Evolutionary conservation across 2,113 vertebrate genomes (phyloP).

Genomic region (Chaetodon trifascialis): DNA sequence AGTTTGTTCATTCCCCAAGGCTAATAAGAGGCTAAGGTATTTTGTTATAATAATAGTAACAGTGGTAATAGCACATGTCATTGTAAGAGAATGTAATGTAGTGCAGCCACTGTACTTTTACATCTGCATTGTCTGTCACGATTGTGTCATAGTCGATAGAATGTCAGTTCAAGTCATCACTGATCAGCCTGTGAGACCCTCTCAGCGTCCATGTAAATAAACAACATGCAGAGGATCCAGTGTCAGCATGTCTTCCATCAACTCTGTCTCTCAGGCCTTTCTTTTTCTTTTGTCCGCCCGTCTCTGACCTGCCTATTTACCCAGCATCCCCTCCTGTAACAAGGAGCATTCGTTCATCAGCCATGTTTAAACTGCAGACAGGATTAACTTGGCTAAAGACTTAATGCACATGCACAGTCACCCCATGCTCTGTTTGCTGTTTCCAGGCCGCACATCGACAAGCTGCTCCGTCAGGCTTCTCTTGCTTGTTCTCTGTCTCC

Average conservation of each 20-base stretch:
- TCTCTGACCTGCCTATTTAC: constrained; percentile 57
- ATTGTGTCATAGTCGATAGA: background rate
- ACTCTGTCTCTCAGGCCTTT: constrained; percentile 1
- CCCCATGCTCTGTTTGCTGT: constrained; percentile 72
- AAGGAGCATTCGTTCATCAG: constrained; percentile 57
- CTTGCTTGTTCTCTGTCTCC: constrained; percentile 49
- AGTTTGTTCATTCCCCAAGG: background rate
- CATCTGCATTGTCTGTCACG: background rate
- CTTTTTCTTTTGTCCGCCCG: constrained; percentile 31
- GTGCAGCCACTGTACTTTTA: background rate
- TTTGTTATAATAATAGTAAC: background rate
- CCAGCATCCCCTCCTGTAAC: constrained; percentile 58
- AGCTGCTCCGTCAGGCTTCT: constrained; percentile 63
- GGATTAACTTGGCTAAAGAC: constrained; percentile 76
- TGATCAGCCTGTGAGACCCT: constrained; percentile 17
- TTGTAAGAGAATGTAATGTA: background rate
- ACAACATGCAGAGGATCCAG: constrained; percentile 21
- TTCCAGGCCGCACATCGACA: constrained; percentile 74
- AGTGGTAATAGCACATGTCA: background rate
- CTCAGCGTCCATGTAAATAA: constrained; percentile 29
- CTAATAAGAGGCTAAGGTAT: constrained; percentile 17
- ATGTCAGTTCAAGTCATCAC: background rate
- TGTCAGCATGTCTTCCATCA: constrained; percentile 56
- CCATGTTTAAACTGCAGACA: constrained; percentile 75
- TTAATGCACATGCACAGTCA: constrained; percentile 69